Evolutionary conservation across 2,113 vertebrate genomes (phyloP).

Genomic region (Oxyruncus cristatus): DNA sequence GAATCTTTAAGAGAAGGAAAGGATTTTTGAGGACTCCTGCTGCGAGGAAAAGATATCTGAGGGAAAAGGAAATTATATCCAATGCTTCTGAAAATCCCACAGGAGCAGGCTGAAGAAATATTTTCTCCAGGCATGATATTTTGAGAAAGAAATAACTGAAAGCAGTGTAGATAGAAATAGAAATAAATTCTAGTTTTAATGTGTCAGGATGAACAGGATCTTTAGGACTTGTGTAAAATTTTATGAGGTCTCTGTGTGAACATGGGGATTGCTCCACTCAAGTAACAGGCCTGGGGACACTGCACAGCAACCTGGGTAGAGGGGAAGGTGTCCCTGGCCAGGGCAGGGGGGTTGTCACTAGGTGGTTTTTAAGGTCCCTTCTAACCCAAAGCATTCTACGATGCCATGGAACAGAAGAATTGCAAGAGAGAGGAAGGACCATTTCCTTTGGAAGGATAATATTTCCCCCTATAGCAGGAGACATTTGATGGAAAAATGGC

Average conservation of each 20-base stretch:
- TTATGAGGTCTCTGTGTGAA: not conserved
- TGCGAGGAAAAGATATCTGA: not conserved
- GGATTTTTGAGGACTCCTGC: not conserved
- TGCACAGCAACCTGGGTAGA: not conserved
- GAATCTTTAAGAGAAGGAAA: not conserved
- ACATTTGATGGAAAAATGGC: not conserved
- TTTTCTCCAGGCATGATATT: accelerated
- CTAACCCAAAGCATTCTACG: not conserved
- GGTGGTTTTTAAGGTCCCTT: not conserved
- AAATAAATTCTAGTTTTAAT: not conserved
- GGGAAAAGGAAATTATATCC: not conserved
- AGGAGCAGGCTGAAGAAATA: not conserved
- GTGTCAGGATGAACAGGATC: not conserved
- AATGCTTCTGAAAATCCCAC: not conserved
- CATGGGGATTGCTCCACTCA: not conserved
- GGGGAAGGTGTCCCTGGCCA: not conserved
- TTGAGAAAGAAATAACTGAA: not conserved
- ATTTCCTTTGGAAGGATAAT: not conserved
- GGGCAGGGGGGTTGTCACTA: too few relatives aligned
- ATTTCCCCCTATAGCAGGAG: not conserved
- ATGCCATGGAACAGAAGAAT: not conserved
- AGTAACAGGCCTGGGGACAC: not conserved
- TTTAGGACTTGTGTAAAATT: not conserved
- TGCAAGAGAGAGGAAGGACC: not conserved
- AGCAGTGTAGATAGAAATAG: not conserved